Conservation (phyloP, 2,888 invertebrate genomes). For the Melitaea athalia region DNA sequence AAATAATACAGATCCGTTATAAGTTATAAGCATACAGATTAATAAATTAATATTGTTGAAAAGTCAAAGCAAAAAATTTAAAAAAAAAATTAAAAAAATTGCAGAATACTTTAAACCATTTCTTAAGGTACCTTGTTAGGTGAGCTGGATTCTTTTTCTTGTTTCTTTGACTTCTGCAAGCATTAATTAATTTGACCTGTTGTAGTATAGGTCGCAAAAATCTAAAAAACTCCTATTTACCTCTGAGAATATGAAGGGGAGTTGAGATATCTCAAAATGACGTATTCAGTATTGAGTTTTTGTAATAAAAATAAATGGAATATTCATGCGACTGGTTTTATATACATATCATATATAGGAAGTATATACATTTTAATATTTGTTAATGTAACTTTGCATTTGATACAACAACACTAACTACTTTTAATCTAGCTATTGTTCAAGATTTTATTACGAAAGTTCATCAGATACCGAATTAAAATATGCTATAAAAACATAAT, state of each 20-base stretch:
- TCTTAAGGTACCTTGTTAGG: conserved; percentile 86
- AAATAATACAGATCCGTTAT: background rate
- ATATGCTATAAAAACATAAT: too few relatives aligned
- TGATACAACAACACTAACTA: too few relatives aligned
- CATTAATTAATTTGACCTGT: conserved; percentile 33
- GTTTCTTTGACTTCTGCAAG: conserved; percentile 91
- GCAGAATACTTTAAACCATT: conserved; percentile 49
- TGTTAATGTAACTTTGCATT: too few relatives aligned
- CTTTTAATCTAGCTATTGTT: too few relatives aligned
- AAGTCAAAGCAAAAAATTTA: conserved; percentile 35
- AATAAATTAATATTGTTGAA: conserved; percentile 35
- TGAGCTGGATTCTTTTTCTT: conserved; percentile 86
- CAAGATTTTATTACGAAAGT: too few relatives aligned
- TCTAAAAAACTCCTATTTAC: background rate
- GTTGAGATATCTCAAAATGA: too few relatives aligned
- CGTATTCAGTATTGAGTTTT: too few relatives aligned
- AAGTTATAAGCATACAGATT: conserved; percentile 32
- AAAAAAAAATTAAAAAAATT: conserved; percentile 45
- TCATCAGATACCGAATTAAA: too few relatives aligned
- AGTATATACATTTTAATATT: too few relatives aligned
- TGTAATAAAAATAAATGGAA: background rate
- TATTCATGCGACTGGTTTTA: background rate
- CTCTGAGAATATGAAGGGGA: too few relatives aligned
- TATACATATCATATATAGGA: background rate
- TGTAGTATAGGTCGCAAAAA: conserved; percentile 22